A percentile compares a stretch with the other conserved stretches of the same genome.
Conservation (phyloP, 2,113 vertebrate genomes). For the Crotalus viridis region DNA sequence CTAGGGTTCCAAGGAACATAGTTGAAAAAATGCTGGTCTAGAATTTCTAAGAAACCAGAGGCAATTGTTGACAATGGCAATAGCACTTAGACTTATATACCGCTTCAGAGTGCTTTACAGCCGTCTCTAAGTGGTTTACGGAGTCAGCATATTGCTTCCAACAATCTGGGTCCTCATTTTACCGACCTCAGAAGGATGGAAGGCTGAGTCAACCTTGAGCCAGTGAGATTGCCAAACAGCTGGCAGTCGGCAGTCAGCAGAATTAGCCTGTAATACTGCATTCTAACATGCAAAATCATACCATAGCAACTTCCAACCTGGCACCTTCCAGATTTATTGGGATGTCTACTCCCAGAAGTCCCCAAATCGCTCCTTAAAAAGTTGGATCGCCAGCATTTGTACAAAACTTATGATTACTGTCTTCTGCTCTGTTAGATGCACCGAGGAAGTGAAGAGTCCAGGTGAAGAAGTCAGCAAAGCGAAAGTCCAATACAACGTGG, state of each 20-base stretch:
- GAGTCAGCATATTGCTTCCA: background rate
- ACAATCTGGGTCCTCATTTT: background rate
- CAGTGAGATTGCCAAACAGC: background rate
- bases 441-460: conserved; percentile 85
- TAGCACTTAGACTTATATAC: background rate
- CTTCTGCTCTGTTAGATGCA: conserved; percentile 75
- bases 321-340: background rate
- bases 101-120: background rate
- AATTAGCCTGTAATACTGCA: background rate
- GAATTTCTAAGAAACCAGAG: background rate
- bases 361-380: background rate
- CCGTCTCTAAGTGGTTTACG: background rate
- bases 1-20: background rate
- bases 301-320: background rate
- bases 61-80: background rate
- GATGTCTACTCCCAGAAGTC: background rate
- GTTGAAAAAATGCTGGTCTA: background rate
- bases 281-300: background rate
- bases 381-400: background rate
- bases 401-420: background rate
- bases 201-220: background rate
- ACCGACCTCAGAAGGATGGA: background rate
- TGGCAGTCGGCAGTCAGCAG: background rate
- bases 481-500: conserved; percentile 88
- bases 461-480: conserved; percentile 81